Base-by-base conservation (phyloP, 2,797 vertebrate species). In the Spea hammondii region DNA sequence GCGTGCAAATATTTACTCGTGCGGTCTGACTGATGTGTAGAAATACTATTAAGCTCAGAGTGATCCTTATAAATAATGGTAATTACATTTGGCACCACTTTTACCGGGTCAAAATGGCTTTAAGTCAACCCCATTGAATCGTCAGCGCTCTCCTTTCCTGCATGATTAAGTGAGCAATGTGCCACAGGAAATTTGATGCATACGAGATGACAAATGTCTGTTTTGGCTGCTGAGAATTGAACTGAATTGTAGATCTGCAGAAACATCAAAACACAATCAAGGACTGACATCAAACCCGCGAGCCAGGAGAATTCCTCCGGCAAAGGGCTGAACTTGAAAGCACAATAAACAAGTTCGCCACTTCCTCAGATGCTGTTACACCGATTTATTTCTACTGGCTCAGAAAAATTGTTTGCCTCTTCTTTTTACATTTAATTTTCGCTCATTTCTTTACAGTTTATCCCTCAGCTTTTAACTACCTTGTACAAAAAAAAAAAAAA, bases 211-310 rank as follows among this genome's bases (percentile, higher is more conserved):
- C 92, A 95, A 94, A 94, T 94, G 92, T 94, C 92, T 95, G 93
- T 94, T 97, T 92, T 94, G 93, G 91, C 91, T 96, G 91, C 90
- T 89, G 92, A 95, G 93, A 92, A 93, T 89, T 96, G 93, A 95
- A 94, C 93, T 93, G 91, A 89, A 87, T 94, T 85, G 91, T 92
- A 89, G 91, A 91, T 91, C 93, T 91, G 92, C 91, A 90, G 91
- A 92, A 96, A 97, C 93, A 96, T 96, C 94, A 95, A 96, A 97
- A 97, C 93, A 96, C 93, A 95, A 96, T 95, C 93, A 92, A 95
- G 90, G 87, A 80, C 82, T 92, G 92, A 94, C 90, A 92, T 90
- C 86, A 90, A 94, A 89, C 89, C 89, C 9, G 70, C 54, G 92
- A 94, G 91, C 91, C 86, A 82, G 76, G 93, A 95, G 89, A 89